Evolutionary conservation across 2,113 vertebrate species (phyloP), one percentile per base, ranked within the genome.

Genomic region (Leucoraja erinaceus): DNA sequence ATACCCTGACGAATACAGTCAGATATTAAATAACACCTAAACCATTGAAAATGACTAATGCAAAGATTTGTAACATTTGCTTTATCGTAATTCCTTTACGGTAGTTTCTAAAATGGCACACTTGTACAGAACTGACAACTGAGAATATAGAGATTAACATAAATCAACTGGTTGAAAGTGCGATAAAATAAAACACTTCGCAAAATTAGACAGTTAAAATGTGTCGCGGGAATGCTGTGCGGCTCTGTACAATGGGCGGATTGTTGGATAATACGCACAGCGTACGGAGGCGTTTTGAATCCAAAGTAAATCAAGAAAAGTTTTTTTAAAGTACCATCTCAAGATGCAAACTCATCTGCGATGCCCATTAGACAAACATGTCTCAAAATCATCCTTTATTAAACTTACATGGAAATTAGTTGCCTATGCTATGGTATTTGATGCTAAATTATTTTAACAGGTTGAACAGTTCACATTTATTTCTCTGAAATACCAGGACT

Each of bases 131-230:
- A 54, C 33, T 70, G 88, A 90, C 88, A 90, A 10, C 7, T 18
- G 31, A 28, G 68, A 54, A 72, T 22, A 74, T 31, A 33, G 86
- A 68, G 84, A 61, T 90, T 33, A 68, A 72, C 66, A 72, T 91
- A 91, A 91, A 72, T 72, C 90, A 54, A 54, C 66, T 74, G 38
- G 90, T 54, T 91, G 38, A 72, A 91, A 20, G 22, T 72, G 47
- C 18, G 38, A 72, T 11, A 9, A 14, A 70, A 14, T 31, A 14
- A 70, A 22, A 66, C 33, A 70, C 10, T 72, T 47, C 31, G 66
- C n/a, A 33, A 38, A n/a, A 70, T 66, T 33, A 10, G 61, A 68
- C 38, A 25, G 90, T 47, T 74, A 47, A 38, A 68, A 47, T 91
- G 38, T 28, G 10, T 3, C 10, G 20, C 70, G 16, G 61, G 88